Conservation (phyloP, 2,888 invertebrate genomes). For the Cristatella mucedo region DNA sequence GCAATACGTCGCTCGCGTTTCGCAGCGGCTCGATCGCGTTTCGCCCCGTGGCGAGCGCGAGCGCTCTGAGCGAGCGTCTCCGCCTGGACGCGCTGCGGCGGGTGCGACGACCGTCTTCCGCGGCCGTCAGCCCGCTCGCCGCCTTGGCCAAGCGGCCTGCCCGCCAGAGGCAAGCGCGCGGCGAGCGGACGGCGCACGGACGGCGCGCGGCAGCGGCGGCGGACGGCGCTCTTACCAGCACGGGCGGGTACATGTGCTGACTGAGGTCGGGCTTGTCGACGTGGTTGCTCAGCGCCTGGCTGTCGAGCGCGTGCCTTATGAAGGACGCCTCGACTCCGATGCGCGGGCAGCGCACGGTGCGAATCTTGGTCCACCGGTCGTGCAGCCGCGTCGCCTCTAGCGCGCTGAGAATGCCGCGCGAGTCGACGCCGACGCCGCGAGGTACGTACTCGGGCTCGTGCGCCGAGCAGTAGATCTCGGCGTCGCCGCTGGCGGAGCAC, state of each 20-base stretch:
- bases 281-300: slow-evolving; percentile 1
- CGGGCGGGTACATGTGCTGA: slow-evolving; percentile 7
- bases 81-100: no score
- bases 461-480: slow-evolving; percentile 33
- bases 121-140: no score
- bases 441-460: slow-evolving; percentile 29
- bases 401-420: slow-evolving; percentile 7
- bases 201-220: no score
- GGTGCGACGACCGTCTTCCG: no score
- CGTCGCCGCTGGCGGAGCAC: slow-evolving; percentile 28
- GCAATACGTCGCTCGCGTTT: no score
- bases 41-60: no score
- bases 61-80: no score
- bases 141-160: no score
- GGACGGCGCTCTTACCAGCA: slow-evolving; percentile 7
- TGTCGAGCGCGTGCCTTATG: not conserved
- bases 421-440: not conserved
- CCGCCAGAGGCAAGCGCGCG: no score
- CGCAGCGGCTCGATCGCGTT: no score
- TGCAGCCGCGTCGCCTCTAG: slow-evolving; percentile 5
- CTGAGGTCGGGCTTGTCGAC: slow-evolving; percentile 4
- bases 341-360: slow-evolving; percentile 1
- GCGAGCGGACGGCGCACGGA: no score
- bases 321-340: slow-evolving; percentile 4
- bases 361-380: slow-evolving; percentile 1